phyloP scores from a whole-genome alignment of 2,888 invertebrate genomes.

The Ophion obscuratus region DNA sequence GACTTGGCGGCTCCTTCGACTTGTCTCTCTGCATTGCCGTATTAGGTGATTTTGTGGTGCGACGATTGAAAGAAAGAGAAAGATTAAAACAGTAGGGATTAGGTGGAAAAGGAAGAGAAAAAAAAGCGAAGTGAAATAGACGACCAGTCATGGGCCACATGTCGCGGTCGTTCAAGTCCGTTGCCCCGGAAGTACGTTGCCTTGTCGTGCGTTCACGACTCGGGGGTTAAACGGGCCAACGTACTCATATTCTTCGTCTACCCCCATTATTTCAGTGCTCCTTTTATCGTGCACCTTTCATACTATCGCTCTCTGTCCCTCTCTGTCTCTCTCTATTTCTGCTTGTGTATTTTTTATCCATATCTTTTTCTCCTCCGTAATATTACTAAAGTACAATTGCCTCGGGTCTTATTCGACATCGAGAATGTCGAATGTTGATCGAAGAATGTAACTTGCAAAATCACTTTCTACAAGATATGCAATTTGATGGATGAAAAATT shows the following conservation, averaged over 20 bases:
- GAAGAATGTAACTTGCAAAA: too few relatives aligned
- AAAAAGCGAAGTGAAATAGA: constrained; percentile 52
- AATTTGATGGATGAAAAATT: too few relatives aligned
- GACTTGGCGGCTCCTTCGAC: background rate
- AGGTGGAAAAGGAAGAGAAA: constrained; percentile 36
- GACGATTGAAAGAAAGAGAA: constrained; percentile 33
- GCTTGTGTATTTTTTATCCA: constrained; percentile 1
- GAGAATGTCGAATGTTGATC: background rate
- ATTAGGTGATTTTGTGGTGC: constrained; percentile 33
- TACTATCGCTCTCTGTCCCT: constrained; percentile 3
- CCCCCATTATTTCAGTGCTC: constrained; percentile 55
- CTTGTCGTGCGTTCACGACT: constrained; percentile 65
- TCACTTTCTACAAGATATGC: too few relatives aligned
- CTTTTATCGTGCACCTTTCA: constrained; percentile 50
- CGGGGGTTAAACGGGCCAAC: constrained; percentile 68
- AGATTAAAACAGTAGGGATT: constrained; percentile 33
- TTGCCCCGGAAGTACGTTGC: constrained; percentile 79
- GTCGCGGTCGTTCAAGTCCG: constrained; percentile 78
- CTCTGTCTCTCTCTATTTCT: constrained; percentile 7
- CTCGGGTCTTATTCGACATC: background rate
- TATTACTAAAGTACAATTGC: background rate
- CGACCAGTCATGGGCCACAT: constrained; percentile 72
- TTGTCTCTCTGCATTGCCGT: constrained; percentile 17
- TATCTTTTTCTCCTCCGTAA: background rate
- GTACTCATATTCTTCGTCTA: constrained; percentile 57